Percentiles rank a stretch among this genome's conserved stretches.
These are phyloP conservation scores for Galerucella nymphaeae DNA, from an alignment of 2,888 invertebrate genomes.

Conservation along the genomic window DNA sequence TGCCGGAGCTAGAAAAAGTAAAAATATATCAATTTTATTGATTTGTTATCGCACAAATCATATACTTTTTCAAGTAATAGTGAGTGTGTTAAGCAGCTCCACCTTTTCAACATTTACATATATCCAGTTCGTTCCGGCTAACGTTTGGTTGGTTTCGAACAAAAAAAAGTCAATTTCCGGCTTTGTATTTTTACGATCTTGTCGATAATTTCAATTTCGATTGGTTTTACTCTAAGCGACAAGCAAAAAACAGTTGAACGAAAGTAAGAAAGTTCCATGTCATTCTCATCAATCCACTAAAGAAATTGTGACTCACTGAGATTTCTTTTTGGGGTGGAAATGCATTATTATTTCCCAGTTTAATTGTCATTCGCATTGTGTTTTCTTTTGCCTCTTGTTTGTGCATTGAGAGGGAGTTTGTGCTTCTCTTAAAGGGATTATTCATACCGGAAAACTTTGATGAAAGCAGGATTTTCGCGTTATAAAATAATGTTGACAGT, in stretches of 20 bases:
- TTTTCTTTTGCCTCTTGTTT: not conserved
- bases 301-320: constrained; percentile 28
- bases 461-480: not conserved
- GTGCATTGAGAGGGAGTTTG: not conserved
- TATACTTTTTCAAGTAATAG: too few relatives aligned
- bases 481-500: not conserved
- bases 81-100: too few relatives aligned
- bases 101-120: too few relatives aligned
- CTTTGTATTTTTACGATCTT: not conserved
- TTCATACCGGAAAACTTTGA: not conserved
- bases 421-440: not conserved
- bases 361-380: not conserved
- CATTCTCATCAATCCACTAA: constrained; percentile 23
- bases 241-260: constrained; percentile 1
- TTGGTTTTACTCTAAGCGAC: not conserved
- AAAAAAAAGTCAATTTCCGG: not conserved
- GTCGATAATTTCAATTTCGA: not conserved
- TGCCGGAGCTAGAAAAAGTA: too few relatives aligned
- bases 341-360: not conserved
- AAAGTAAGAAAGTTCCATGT: constrained; percentile 22
- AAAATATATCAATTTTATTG: too few relatives aligned
- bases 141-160: not conserved
- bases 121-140: not conserved
- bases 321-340: constrained; percentile 3
- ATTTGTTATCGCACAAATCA: too few relatives aligned